phyloP scores from a whole-genome alignment of 2,113 vertebrate species.

The Muntiacus muntjak region DNA sequence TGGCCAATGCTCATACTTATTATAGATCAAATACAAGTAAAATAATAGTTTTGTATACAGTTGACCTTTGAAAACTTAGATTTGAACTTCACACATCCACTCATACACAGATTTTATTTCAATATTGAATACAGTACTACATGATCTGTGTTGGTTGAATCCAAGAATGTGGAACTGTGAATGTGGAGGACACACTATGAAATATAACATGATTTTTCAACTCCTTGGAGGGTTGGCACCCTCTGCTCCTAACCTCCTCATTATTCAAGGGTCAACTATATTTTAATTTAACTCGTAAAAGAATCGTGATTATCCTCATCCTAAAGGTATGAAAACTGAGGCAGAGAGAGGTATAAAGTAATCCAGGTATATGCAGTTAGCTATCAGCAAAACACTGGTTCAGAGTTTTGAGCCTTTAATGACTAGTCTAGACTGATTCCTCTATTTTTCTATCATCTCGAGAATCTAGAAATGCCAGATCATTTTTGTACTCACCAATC shows the following conservation, averaged over 20 bases:
- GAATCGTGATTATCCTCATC: background rate
- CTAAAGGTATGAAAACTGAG: background rate
- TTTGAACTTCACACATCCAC: background rate
- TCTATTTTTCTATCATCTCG: background rate
- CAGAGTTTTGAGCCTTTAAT: background rate
- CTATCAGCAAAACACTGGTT: background rate
- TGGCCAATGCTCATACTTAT: background rate
- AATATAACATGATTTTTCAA: background rate
- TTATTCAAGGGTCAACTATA: background rate
- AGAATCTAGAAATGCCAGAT: background rate
- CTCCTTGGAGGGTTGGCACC: background rate
- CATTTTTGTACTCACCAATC: background rate
- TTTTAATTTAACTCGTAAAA: background rate
- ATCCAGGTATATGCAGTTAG: rapidly evolving
- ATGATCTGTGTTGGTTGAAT: background rate
- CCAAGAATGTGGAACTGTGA: background rate
- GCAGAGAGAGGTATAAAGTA: background rate
- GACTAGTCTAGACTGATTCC: background rate
- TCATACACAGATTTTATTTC: background rate
- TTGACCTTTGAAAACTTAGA: background rate
- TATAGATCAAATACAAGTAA: background rate
- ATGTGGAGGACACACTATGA: background rate
- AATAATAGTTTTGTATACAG: background rate
- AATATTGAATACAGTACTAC: background rate
- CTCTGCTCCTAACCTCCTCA: background rate